phyloP scores from a whole-genome alignment of 2,797 vertebrate genomes.

The Gila robusta region DNA sequence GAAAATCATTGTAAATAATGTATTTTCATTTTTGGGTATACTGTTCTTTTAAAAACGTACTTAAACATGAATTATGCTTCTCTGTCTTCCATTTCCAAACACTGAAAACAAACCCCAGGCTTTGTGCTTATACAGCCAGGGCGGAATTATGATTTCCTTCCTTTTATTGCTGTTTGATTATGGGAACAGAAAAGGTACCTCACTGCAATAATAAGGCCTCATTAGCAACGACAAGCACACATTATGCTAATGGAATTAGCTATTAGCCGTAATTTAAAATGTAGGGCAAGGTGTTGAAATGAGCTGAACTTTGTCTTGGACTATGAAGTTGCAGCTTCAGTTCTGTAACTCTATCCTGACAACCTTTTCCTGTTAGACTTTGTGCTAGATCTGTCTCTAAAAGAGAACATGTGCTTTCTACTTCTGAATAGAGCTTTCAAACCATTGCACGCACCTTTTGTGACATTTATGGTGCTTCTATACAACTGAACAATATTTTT shows the following conservation, averaged over 20 bases:
- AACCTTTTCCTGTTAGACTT: slow-evolving; percentile 27
- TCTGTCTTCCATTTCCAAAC: slow-evolving; percentile 22
- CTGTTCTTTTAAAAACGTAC: neutral
- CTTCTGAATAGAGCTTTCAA: neutral
- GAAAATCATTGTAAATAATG: neutral
- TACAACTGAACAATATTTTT: neutral
- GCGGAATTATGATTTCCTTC: slow-evolving; percentile 48
- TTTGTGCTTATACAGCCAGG: slow-evolving; percentile 48
- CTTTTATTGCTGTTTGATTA: slow-evolving; percentile 67
- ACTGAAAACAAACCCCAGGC: slow-evolving; percentile 56
- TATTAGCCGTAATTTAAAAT: slow-evolving; percentile 69
- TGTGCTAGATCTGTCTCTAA: slow-evolving; percentile 3
- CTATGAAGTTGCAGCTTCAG: slow-evolving; percentile 38
- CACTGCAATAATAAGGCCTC: slow-evolving; percentile 76
- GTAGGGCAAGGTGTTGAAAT: slow-evolving; percentile 60
- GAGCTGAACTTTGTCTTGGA: slow-evolving; percentile 50
- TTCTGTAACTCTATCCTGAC: slow-evolving; percentile 20
- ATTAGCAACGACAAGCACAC: slow-evolving; percentile 78
- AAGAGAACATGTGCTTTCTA: slow-evolving; percentile 19
- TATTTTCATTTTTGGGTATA: neutral
- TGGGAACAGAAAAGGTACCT: slow-evolving; percentile 66
- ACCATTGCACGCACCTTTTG: neutral
- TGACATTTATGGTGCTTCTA: neutral
- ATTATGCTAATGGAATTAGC: slow-evolving; percentile 75
- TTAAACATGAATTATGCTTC: slow-evolving; percentile 3